phyloP scores from a whole-genome alignment of 1,140 invertebrate species.

The Cyclina sinensis region DNA sequence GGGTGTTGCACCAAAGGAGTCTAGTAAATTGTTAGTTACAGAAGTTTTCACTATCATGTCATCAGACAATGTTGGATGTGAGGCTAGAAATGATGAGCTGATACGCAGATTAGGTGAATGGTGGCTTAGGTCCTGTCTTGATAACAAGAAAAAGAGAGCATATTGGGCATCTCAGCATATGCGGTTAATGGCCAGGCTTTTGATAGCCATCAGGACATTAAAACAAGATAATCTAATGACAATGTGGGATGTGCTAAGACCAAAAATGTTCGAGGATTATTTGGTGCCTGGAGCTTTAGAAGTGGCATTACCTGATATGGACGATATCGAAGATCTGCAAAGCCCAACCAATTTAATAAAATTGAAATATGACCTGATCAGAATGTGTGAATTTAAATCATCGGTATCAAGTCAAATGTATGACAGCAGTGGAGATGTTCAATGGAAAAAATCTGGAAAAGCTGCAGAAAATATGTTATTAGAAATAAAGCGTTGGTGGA shows the following conservation, averaged over 20 bases:
- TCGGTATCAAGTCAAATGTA: slow-evolving; percentile 2
- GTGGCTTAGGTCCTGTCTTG: background rate
- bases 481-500: too few species aligned
- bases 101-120: background rate
- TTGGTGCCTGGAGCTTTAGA: too few species aligned
- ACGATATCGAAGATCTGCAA: background rate
- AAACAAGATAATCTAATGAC: background rate
- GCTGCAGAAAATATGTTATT: too few species aligned
- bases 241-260: background rate
- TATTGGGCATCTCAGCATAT: background rate
- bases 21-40: background rate
- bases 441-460: too few species aligned
- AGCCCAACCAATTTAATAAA: background rate
- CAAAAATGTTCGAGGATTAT: background rate
- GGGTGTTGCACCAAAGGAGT: background rate
- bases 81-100: background rate
- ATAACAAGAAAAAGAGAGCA: background rate
- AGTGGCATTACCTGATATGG: background rate
- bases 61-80: background rate
- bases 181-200: background rate
- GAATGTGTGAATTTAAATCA: background rate
- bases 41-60: background rate
- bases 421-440: background rate
- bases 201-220: background rate
- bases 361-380: background rate